These are phyloP conservation scores for Bimastos eiseni DNA, from an alignment of 2,888 invertebrate genomes.

Conservation along the genomic window DNA sequence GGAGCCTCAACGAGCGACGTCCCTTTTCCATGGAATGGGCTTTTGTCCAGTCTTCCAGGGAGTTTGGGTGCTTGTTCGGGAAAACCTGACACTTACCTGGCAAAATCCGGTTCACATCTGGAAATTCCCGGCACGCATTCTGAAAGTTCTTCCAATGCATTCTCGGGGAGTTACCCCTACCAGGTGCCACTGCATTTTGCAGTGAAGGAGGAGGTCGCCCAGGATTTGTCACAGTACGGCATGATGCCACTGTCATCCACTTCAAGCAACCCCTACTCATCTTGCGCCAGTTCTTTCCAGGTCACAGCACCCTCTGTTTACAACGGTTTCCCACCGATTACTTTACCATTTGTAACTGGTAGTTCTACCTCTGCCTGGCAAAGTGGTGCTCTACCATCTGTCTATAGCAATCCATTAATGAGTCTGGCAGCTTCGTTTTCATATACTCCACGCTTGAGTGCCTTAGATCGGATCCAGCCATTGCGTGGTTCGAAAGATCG, in stretches of 20 bases:
- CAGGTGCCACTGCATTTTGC: background rate
- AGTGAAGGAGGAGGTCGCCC: background rate
- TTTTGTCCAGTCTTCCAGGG: background rate
- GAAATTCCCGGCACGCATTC: background rate
- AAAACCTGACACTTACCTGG: background rate
- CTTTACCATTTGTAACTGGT: background rate
- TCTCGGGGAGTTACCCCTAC: background rate
- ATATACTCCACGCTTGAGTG: background rate
- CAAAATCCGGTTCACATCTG: background rate
- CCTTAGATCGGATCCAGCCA: background rate
- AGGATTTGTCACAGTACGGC: background rate
- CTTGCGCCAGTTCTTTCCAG: background rate
- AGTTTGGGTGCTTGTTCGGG: background rate
- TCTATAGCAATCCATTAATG: background rate
- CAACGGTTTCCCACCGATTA: background rate
- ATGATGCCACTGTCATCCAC: background rate
- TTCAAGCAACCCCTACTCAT: background rate
- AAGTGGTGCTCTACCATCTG: background rate
- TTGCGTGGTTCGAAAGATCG: background rate
- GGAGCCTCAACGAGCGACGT: background rate
- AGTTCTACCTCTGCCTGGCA: background rate
- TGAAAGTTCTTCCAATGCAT: background rate
- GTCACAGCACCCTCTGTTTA: constrained; percentile 4
- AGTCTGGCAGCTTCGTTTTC: constrained; percentile 1
- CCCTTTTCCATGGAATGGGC: background rate